phyloP scores from a whole-genome alignment of 2,888 invertebrate species.

The Ornithoptera alexandrae region DNA sequence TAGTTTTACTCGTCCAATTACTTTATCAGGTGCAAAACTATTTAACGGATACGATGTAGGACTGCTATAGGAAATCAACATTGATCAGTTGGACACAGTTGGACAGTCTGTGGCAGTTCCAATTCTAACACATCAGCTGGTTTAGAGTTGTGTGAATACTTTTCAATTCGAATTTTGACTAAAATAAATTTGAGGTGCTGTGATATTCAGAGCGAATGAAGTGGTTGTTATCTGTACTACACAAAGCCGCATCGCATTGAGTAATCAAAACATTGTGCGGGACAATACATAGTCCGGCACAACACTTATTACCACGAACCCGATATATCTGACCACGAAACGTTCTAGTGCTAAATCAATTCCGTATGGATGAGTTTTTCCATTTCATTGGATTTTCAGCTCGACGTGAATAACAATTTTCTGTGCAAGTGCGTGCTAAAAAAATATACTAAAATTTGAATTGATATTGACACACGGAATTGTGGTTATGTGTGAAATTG shows the following conservation, averaged over 20 bases:
- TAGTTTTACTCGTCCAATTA: too few relatives aligned
- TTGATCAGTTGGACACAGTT: too few relatives aligned
- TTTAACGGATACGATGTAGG: too few relatives aligned
- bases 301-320: conserved; percentile 38
- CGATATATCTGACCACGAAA: conserved; percentile 58
- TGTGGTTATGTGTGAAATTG: background rate
- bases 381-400: conserved; percentile 58
- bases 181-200: conserved; percentile 14
- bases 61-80: too few relatives aligned
- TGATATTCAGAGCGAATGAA: conserved; percentile 16
- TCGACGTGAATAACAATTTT: conserved; percentile 53
- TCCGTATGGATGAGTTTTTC: conserved; percentile 64
- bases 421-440: conserved; percentile 37
- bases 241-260: conserved; percentile 10
- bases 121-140: too few relatives aligned
- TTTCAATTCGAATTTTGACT: background rate
- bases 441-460: background rate
- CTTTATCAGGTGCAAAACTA: too few relatives aligned
- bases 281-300: conserved; percentile 24
- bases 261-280: conserved; percentile 26
- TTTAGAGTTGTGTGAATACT: too few relatives aligned
- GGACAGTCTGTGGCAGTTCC: too few relatives aligned
- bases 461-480: background rate
- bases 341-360: conserved; percentile 58
- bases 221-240: conserved; percentile 8